phyloP scores from a whole-genome alignment of 2,113 vertebrate species.

The Lamprotornis superbus region DNA sequence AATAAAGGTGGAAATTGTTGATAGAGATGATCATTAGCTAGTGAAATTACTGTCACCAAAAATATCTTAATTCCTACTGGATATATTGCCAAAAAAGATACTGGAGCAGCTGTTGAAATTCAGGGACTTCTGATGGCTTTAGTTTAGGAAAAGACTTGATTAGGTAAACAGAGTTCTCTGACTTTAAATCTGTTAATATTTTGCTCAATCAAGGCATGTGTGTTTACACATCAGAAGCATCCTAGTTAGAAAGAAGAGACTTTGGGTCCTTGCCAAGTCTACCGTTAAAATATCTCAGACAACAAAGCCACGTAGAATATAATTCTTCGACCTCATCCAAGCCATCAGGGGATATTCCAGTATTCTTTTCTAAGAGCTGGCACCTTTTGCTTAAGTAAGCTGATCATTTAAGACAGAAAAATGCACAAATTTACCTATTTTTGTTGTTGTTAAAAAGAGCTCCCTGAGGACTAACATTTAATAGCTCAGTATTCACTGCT shows the following conservation, averaged over 20 bases:
- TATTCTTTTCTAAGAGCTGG: not conserved
- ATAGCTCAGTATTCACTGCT: not conserved
- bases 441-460: not conserved
- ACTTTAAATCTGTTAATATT: not conserved
- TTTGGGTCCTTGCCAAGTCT: not conserved
- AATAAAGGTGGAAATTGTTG: not conserved
- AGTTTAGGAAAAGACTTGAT: not conserved
- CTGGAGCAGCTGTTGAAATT: not conserved
- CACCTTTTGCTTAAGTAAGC: not conserved
- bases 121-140: not conserved
- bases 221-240: not conserved
- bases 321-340: not conserved
- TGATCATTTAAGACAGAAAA: not conserved
- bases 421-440: not conserved
- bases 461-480: slow-evolving; percentile 6
- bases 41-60: not conserved
- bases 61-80: not conserved
- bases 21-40: not conserved
- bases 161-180: not conserved
- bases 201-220: not conserved
- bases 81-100: not conserved
- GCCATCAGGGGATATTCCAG: not conserved
- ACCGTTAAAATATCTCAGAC: not conserved
- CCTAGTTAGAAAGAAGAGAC: not conserved
- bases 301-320: not conserved